Base-by-base conservation (phyloP, 1,140 invertebrate species). In the Drosophila fuyamai region DNA sequence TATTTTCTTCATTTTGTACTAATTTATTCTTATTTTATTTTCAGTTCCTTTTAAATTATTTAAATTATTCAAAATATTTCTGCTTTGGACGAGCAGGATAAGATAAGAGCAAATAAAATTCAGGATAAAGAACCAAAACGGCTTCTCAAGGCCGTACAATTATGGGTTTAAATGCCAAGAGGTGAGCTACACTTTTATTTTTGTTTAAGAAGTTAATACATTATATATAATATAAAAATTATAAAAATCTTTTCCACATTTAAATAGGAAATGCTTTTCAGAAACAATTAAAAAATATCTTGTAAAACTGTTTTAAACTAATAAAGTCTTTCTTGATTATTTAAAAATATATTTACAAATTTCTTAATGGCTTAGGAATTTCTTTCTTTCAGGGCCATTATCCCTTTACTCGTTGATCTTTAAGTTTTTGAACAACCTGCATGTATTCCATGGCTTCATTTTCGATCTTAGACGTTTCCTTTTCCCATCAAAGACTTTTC, bases 151-250 rank as follows among this genome's bases (percentile, higher is more conserved):
- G 88, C 88, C 88, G 88, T 88, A 65, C 72, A 88, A 91, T 88
- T 84, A 91, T 91, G 88, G 88, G 90, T 88, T 78, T 79, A 73
- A 66, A 88, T 84, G 58, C 53, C 76, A 81, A 83, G 51, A 81
- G 82, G 88, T 91, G 50, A 82, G 86, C 75, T 40, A 4, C 13
- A 40, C 8, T 47, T 23, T 4, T 10, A 5, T 36, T 27, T 29
- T 47, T 51, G 29, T 32, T 35, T 47, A 53, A 40, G 2, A 18
- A 18, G 4, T 4, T 10, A 23, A n/a, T n/a, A n/a, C n/a, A n/a
- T n/a, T n/a, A n/a, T n/a, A n/a, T n/a, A n/a, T n/a, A n/a, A n/a
- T n/a, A n/a, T n/a, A n/a, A n/a, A n/a, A n/a, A n/a, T n/a, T n/a
- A 4, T 23, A 23, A 23, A 23, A 35, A 47, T 36, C 1, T 2